Evolutionary conservation across 1,140 invertebrate genomes (phyloP), one percentile per base, ranked within the genome.

Genomic region (Drosophila serrata): DNA sequence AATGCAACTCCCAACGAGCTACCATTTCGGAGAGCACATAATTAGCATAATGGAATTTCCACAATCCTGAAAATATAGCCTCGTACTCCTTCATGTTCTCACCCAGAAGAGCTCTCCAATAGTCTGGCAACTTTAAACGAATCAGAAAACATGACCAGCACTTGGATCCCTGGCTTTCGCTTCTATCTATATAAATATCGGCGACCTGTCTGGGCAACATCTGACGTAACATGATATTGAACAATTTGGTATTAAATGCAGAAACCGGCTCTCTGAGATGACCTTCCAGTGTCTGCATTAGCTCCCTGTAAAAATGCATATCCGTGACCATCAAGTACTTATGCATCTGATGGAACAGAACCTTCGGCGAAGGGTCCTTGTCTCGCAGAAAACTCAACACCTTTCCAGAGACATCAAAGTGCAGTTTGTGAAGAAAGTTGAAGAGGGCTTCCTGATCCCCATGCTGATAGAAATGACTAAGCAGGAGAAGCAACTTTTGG

Each of bases 101-200:
- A 0, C 67, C 75, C 4, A 87, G 13, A 0, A 87, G 29, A 0
- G 67, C 56, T 5, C 0, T 13, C 75, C 79, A 87, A 15, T 63
- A 43, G 2, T 6, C 3, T 2, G 59, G 39, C 4, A 67, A 29
- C 2, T 24, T 49, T 62, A 85, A 67, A 2, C 51, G 48, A 13
- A 87, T 22, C 1, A 70, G 15, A 17, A 87, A 82, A 15, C 53
- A 24, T 7, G 49, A 61, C 82, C 82, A 88, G 24, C 84, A 79
- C 3, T 39, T 42, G 3, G 15, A 1, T 11, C 65, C 58, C 13
- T 35, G 35, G 4, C 4, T 2, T 0, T 0, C 0, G 5, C 11
- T 17, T 11, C 29, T 53, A 22, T 31, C 62, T 8, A 84, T 58
- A 49, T 65, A 80, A 1, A 87, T 15, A 12, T 59, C 43, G 2